Conservation (phyloP, 2,797 vertebrate genomes). For the Liasis olivaceus region DNA sequence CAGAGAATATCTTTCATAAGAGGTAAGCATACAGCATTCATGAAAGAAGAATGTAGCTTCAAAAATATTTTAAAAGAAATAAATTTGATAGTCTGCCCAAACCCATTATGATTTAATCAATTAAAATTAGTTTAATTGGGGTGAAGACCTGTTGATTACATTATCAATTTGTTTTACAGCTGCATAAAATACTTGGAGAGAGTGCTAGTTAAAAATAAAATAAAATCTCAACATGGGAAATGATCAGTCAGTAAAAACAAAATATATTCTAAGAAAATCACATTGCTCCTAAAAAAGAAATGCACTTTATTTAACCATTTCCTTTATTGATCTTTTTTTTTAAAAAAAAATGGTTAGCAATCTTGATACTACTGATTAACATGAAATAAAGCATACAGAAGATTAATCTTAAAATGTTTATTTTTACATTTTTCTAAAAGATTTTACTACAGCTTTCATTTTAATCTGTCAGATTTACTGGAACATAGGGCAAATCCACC, state of each 20-base stretch:
- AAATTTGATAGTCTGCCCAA: not conserved
- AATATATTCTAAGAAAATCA: not conserved
- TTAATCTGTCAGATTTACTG: conserved; percentile 6
- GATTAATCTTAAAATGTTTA: not conserved
- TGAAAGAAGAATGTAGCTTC: not conserved
- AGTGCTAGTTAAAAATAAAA: not conserved
- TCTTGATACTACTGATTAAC: not conserved
- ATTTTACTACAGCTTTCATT: conserved; percentile 2
- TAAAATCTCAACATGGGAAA: not conserved
- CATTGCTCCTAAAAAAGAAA: not conserved
- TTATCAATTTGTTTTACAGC: not conserved
- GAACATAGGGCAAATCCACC: not conserved
- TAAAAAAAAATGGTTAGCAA: not conserved
- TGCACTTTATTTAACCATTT: conserved; percentile 1
- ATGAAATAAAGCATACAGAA: not conserved
- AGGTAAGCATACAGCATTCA: not conserved
- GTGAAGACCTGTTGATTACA: not conserved
- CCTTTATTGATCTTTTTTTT: not conserved
- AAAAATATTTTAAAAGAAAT: not conserved
- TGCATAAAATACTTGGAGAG: not conserved
- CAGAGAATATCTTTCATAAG: not conserved
- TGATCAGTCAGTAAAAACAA: not conserved
- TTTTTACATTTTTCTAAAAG: conserved; percentile 5
- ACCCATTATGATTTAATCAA: not conserved
- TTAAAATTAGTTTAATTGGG: not conserved